Percentiles rank a stretch among this genome's conserved stretches.
Evolutionary conservation across 1,140 invertebrate genomes (phyloP).

Genomic region (Euura saliciscinereae): DNA sequence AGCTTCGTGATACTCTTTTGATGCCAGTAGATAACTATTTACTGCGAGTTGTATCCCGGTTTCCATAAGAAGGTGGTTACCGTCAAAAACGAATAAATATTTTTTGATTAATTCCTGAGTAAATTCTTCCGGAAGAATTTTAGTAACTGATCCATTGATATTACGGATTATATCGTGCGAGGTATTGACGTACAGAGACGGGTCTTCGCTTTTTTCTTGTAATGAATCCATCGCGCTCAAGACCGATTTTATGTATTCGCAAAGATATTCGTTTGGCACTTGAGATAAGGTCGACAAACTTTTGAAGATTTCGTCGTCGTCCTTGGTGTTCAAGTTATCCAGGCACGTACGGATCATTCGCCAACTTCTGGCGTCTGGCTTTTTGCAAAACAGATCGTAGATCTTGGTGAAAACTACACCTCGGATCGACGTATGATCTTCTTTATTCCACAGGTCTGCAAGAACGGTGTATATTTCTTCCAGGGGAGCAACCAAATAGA

Average conservation of each 20-base stretch:
- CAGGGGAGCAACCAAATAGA: conserved; percentile 24
- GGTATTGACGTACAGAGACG: accelerated
- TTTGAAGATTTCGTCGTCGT: conserved; percentile 27
- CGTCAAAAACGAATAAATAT: conserved; percentile 24
- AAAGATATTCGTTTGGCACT: conserved; percentile 35
- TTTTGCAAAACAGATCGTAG: conserved; percentile 23
- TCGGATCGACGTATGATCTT: conserved; percentile 39
- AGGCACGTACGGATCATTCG: conserved; percentile 26
- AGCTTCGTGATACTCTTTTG: background rate
- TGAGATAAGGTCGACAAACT: background rate
- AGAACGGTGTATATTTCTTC: conserved; percentile 28
- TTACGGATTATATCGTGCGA: background rate
- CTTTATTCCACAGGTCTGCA: conserved; percentile 21
- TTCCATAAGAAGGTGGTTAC: background rate
- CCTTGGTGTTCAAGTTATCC: conserved; percentile 9
- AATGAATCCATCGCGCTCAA: background rate
- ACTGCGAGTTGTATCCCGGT: background rate
- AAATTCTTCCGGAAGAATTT: conserved; percentile 27
- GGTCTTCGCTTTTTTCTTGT: background rate
- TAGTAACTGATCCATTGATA: conserved; percentile 13
- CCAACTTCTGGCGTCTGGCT: conserved; percentile 31
- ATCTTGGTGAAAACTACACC: conserved; percentile 27
- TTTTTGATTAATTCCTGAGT: conserved; percentile 16
- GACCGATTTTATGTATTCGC: conserved; percentile 21
- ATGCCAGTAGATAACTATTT: conserved; percentile 11